A percentile compares a stretch with the other conserved stretches of the same genome.
These are phyloP conservation scores for Lepus timidus DNA, from an alignment of 2,113 vertebrate species.

Conservation along the genomic window DNA sequence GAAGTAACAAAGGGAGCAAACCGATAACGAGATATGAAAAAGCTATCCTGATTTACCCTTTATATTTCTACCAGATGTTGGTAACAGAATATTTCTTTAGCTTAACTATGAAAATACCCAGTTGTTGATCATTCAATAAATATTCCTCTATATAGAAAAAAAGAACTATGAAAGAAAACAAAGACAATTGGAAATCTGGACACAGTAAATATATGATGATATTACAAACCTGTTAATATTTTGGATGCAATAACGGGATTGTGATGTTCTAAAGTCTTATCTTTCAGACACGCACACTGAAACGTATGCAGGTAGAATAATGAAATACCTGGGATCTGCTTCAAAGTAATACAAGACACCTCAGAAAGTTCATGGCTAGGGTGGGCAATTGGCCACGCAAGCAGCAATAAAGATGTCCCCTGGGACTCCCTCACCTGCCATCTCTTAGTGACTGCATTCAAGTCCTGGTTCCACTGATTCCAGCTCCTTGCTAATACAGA, in stretches of 20 bases:
- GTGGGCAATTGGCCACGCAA: too few species aligned
- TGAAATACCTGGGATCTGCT: background rate
- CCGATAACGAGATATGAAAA: background rate
- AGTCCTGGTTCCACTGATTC: too few species aligned
- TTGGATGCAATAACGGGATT: background rate
- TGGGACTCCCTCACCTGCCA: too few species aligned
- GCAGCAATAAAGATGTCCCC: too few species aligned
- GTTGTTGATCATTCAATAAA: too few species aligned
- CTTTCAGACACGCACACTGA: background rate
- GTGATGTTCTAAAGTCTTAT: background rate
- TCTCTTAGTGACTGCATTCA: too few species aligned
- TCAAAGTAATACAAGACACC: background rate
- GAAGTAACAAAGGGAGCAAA: background rate
- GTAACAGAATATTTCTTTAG: too few species aligned
- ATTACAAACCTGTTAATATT: constrained; percentile 2
- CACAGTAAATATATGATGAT: background rate
- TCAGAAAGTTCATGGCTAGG: too few species aligned
- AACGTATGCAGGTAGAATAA: background rate
- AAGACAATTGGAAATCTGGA: background rate
- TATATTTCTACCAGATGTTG: too few species aligned
- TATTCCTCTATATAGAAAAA: background rate
- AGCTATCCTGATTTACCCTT: too few species aligned
- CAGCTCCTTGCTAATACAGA: too few species aligned
- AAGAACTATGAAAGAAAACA: constrained; percentile 9
- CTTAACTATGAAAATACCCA: too few species aligned